Conservation (phyloP, 1,140 invertebrate genomes). For the Micrasema minimum region DNA sequence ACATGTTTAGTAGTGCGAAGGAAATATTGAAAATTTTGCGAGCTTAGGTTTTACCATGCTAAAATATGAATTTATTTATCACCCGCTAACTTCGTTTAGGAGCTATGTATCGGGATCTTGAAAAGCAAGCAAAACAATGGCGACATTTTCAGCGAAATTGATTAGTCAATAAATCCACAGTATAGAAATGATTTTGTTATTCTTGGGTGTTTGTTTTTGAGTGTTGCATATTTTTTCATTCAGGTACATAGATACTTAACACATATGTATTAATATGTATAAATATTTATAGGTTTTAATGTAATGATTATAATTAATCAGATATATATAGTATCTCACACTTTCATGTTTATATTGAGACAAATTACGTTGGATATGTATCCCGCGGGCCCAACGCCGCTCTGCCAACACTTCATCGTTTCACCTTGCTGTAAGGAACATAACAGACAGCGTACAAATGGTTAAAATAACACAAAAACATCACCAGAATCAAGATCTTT, state of each 20-base stretch:
- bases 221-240: slow-evolving; percentile 39
- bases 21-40: not conserved
- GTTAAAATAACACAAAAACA: slow-evolving; percentile 36
- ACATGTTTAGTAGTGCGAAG: not conserved
- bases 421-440: slow-evolving; percentile 52
- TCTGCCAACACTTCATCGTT: slow-evolving; percentile 34
- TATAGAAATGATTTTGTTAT: no score
- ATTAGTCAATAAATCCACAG: no score
- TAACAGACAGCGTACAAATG: slow-evolving; percentile 51
- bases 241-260: slow-evolving; percentile 51
- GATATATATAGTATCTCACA: slow-evolving; percentile 54
- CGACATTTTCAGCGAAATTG: no score
- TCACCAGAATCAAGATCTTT: not conserved
- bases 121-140: no score
- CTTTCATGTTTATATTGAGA: slow-evolving; percentile 53
- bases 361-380: slow-evolving; percentile 50
- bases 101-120: no score
- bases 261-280: slow-evolving; percentile 46
- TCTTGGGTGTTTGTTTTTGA: no score
- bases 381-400: slow-evolving; percentile 40
- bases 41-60: no score
- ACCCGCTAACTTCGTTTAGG: no score
- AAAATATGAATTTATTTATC: no score
- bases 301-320: slow-evolving; percentile 52
- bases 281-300: slow-evolving; percentile 51